These are phyloP conservation scores for Drosophila saltans DNA, from an alignment of 1,140 invertebrate genomes.

Conservation along the genomic window DNA sequence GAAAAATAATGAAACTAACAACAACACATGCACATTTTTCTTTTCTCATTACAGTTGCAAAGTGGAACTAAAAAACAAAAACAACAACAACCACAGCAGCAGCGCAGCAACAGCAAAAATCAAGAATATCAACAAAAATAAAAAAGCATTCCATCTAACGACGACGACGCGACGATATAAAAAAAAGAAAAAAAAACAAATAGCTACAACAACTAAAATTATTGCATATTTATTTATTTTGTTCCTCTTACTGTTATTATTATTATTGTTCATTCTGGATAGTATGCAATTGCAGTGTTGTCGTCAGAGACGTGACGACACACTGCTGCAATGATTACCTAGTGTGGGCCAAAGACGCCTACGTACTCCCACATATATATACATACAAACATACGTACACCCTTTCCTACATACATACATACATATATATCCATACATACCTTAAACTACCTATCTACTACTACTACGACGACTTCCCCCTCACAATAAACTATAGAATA, in stretches of 20 bases:
- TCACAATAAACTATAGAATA: slow-evolving; percentile 9
- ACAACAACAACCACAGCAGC: background rate
- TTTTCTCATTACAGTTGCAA: slow-evolving; percentile 57
- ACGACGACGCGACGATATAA: slow-evolving; percentile 19
- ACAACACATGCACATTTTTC: slow-evolving; percentile 39
- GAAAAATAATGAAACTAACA: slow-evolving; percentile 30
- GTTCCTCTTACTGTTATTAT: background rate
- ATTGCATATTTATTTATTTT: slow-evolving; percentile 25
- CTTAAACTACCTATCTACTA: background rate
- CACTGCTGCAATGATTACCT: slow-evolving; percentile 62
- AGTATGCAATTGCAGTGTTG: slow-evolving; percentile 10
- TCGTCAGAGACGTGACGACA: slow-evolving; percentile 8
- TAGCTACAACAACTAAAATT: slow-evolving; percentile 27
- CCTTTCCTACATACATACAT: background rate
- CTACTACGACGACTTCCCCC: background rate
- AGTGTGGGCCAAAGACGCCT: slow-evolving; percentile 39
- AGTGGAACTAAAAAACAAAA: slow-evolving; percentile 3
- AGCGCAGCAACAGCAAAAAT: slow-evolving; percentile 17
- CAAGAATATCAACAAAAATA: slow-evolving; percentile 11
- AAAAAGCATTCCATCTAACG: slow-evolving; percentile 60
- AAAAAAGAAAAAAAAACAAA: background rate
- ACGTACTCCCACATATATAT: background rate
- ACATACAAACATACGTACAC: slow-evolving; percentile 5
- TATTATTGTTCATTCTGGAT: slow-evolving; percentile 7
- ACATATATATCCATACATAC: background rate